Conservation (phyloP, 2,113 vertebrate species). For the Numida meleagris region DNA sequence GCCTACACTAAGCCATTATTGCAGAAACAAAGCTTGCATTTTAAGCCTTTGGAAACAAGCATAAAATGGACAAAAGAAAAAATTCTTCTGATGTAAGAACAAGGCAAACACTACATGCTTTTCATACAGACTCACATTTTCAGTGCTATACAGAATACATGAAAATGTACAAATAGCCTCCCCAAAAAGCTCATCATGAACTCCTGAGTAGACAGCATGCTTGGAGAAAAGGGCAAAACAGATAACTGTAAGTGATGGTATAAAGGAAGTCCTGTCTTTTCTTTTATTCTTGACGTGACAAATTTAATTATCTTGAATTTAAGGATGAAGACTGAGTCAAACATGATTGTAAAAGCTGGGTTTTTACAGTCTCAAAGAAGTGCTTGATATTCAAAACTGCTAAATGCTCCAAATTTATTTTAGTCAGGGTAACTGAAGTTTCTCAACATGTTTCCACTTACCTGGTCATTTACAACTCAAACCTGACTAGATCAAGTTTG, state of each 20-base stretch:
- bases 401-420: neutral
- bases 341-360: neutral
- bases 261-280: conserved; percentile 51
- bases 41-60: conserved; percentile 87
- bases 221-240: conserved; percentile 53
- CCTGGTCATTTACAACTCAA: neutral
- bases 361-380: neutral
- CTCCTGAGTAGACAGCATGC: conserved; percentile 69
- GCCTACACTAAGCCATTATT: conserved; percentile 86
- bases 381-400: neutral
- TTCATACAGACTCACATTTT: conserved; percentile 80
- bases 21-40: conserved; percentile 91
- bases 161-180: conserved; percentile 72
- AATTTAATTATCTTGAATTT: conserved; percentile 36
- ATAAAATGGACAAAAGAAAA: conserved; percentile 88
- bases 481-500: neutral
- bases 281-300: conserved; percentile 22
- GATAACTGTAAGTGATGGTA: conserved; percentile 54
- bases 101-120: conserved; percentile 84
- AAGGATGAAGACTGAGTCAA: conserved; percentile 1
- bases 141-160: conserved; percentile 67
- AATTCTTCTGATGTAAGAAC: conserved; percentile 88
- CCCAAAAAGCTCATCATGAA: conserved; percentile 72
- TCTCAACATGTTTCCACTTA: neutral
- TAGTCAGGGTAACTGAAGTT: neutral